A percentile compares a stretch with the other conserved stretches of the same genome.
These are phyloP conservation scores for Hirundichthys speculiger DNA, from an alignment of 2,113 vertebrate genomes.

Conservation along the genomic window DNA sequence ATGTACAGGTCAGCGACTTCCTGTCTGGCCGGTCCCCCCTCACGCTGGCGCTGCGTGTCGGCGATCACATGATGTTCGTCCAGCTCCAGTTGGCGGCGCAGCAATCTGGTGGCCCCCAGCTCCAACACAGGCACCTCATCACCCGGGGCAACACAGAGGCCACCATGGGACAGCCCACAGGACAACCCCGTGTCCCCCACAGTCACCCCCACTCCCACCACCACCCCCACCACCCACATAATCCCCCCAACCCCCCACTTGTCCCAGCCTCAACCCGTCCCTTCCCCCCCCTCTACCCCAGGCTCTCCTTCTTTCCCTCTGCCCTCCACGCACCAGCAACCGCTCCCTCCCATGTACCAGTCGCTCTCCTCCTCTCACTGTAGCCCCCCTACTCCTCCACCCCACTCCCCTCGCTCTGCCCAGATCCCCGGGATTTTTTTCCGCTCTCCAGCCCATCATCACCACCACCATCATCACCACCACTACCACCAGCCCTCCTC, in stretches of 20 bases:
- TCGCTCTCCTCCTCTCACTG: conserved; percentile 75
- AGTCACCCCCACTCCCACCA: conserved; percentile 63
- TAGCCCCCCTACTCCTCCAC: conserved; percentile 80
- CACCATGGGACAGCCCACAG: conserved; percentile 81
- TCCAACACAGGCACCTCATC: conserved; percentile 90
- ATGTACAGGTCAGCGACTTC: conserved; percentile 94
- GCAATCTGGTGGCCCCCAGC: conserved; percentile 86
- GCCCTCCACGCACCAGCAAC: conserved; percentile 67
- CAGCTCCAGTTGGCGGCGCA: conserved; percentile 96
- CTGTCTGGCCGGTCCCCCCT: conserved; percentile 95
- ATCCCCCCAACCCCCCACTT: conserved; percentile 63
- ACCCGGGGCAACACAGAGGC: conserved; percentile 77
- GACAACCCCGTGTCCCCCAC: conserved; percentile 73
- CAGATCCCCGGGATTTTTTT: conserved; percentile 86
- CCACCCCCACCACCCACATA: conserved; percentile 62
- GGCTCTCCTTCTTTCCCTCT: conserved; percentile 63
- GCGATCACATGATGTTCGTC: conserved; percentile 99
- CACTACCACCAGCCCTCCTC: conserved; percentile 78
- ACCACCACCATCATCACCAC: conserved; percentile 50
- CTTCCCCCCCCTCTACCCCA: conserved; percentile 56
- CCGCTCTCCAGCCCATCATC: conserved; percentile 81
- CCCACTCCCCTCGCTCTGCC: conserved; percentile 76
- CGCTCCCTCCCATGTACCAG: conserved; percentile 70
- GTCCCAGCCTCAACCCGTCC: conserved; percentile 54
- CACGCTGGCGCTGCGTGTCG: conserved; percentile 94